phyloP scores from a whole-genome alignment of 2,797 vertebrate genomes.

The Gallinago stenura region DNA sequence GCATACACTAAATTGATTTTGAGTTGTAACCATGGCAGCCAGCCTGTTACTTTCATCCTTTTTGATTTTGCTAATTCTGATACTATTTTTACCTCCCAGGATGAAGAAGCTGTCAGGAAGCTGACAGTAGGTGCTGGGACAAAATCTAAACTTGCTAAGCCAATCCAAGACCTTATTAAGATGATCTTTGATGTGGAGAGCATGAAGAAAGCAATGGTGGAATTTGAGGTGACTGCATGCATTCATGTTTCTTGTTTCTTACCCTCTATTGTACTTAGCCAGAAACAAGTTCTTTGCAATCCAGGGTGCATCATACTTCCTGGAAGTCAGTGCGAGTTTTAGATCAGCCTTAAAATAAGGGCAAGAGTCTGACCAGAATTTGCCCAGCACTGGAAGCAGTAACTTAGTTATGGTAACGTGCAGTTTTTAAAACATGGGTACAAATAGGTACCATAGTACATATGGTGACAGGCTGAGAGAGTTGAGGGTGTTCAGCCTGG shows the following conservation, averaged over 20 bases:
- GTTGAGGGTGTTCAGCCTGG: no score
- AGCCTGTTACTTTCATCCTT: slow-evolving; percentile 1
- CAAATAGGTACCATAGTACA: no score
- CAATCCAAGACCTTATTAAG: slow-evolving; percentile 94
- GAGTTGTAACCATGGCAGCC: slow-evolving; percentile 44
- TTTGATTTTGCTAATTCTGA: slow-evolving; percentile 36
- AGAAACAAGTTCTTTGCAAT: not conserved
- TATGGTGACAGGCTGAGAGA: no score
- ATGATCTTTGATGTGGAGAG: slow-evolving; percentile 98
- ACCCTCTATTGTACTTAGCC: not conserved
- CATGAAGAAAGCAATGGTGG: slow-evolving; percentile 99
- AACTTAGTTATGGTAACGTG: not conserved
- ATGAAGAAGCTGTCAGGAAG: slow-evolving; percentile 95
- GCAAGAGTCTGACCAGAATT: not conserved
- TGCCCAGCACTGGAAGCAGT: not conserved
- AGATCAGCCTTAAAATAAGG: not conserved
- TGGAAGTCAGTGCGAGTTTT: not conserved
- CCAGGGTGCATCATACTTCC: not conserved
- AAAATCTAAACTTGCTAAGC: slow-evolving; percentile 90
- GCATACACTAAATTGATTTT: not conserved
- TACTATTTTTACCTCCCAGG: slow-evolving; percentile 77
- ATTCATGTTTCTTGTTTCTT: not conserved
- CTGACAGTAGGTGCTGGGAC: slow-evolving; percentile 89
- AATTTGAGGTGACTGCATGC: slow-evolving; percentile 88
- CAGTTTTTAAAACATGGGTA: not conserved